Evolutionary conservation across 2,888 invertebrate species (phyloP).

Genomic region (Heliconius aoede): DNA sequence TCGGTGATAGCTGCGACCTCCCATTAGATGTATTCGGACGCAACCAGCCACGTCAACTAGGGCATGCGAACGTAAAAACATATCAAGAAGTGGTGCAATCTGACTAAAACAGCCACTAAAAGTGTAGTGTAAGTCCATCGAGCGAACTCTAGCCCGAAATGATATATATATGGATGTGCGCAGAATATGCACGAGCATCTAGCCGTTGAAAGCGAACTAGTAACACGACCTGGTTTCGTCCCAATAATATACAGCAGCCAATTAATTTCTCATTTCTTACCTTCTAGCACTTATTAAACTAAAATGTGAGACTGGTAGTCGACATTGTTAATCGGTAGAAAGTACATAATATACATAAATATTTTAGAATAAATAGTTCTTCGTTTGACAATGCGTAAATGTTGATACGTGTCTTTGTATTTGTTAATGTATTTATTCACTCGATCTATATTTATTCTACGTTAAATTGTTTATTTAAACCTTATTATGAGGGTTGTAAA

Average conservation of each 20-base stretch:
- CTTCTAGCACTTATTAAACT: constrained; percentile 81
- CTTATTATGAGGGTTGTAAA: constrained; percentile 76
- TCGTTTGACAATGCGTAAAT: constrained; percentile 74
- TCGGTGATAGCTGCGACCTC: constrained; percentile 74
- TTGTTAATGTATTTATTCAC: constrained; percentile 73
- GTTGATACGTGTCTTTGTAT: constrained; percentile 65
- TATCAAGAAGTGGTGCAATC: constrained; percentile 81
- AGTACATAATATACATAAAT: constrained; percentile 71
- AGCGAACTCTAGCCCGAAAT: constrained; percentile 58
- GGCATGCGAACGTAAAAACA: constrained; percentile 77
- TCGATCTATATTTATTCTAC: constrained; percentile 67
- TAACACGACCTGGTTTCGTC: constrained; percentile 73
- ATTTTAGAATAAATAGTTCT: constrained; percentile 75
- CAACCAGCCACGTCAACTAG: constrained; percentile 73
- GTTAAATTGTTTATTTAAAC: constrained; percentile 74
- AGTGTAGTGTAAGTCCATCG: constrained; percentile 77
- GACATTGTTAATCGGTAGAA: constrained; percentile 82
- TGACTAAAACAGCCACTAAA: constrained; percentile 73
- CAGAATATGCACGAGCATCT: constrained; percentile 48
- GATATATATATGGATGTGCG: constrained; percentile 43
- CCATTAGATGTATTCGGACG: constrained; percentile 69
- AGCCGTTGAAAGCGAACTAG: constrained; percentile 36
- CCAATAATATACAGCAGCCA: constrained; percentile 72
- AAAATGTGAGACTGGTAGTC: constrained; percentile 84
- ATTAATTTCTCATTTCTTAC: constrained; percentile 78